phyloP scores from a whole-genome alignment of 1,140 invertebrate genomes.

The Psilanteris sp. region DNA sequence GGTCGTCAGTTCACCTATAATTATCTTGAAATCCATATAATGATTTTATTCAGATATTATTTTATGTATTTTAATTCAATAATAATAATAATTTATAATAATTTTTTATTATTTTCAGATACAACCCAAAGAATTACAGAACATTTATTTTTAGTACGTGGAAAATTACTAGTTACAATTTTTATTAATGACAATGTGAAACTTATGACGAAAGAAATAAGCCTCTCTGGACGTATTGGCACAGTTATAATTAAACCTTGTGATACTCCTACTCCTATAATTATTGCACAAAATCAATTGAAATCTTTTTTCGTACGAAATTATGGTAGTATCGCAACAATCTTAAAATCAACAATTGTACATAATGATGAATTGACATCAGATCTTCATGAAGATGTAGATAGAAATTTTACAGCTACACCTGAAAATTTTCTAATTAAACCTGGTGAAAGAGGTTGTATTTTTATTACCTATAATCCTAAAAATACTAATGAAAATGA shows the following conservation, averaged over 20 bases:
- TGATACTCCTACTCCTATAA: conserved; percentile 67
- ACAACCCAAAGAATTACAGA: conserved; percentile 8
- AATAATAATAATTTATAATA: too few species aligned
- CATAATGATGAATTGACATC: conserved; percentile 35
- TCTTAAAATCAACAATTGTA: conserved; percentile 31
- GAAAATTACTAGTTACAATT: conserved; percentile 61
- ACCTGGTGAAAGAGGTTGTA: conserved; percentile 60
- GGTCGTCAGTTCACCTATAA: too few species aligned
- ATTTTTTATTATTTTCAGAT: conserved; percentile 35
- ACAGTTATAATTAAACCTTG: conserved; percentile 67
- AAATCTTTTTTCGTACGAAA: conserved; percentile 68
- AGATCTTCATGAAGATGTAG: conserved; percentile 7
- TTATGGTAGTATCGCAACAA: conserved; percentile 58
- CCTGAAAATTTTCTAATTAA: conserved; percentile 65
- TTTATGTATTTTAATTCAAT: too few species aligned
- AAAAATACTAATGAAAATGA: conserved; percentile 52
- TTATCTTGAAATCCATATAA: too few species aligned
- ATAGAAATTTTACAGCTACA: conserved; percentile 60
- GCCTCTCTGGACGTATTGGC: conserved; percentile 66
- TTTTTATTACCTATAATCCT: conserved; percentile 67
- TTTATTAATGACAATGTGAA: conserved; percentile 54
- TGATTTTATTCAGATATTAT: too few species aligned
- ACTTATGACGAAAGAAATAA: conserved; percentile 66
- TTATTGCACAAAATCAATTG: conserved; percentile 61
- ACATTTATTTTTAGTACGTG: conserved; percentile 16